Conservation (phyloP, 2,888 invertebrate genomes). For the Drosophila mercatorum region DNA sequence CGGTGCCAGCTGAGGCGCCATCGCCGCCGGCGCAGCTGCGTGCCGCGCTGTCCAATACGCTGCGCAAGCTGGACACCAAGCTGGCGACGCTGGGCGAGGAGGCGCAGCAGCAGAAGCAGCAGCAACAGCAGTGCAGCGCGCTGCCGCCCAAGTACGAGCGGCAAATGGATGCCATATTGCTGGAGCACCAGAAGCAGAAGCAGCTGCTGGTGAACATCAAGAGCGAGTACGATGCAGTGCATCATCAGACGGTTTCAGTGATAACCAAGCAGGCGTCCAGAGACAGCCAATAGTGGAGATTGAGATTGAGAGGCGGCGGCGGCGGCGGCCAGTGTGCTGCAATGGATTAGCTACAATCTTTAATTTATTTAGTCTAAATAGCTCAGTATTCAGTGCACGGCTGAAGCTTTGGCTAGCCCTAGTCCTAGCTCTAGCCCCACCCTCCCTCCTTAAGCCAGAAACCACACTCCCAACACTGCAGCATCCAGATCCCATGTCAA, state of each 20-base stretch:
- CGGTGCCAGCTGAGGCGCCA: constrained; percentile 1
- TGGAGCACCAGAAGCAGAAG: constrained; percentile 82
- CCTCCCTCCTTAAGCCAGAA: neutral
- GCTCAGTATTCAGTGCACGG: constrained; percentile 56
- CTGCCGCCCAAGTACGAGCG: constrained; percentile 63
- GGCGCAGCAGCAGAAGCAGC: constrained; percentile 71
- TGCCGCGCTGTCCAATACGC: constrained; percentile 76
- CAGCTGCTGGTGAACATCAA: constrained; percentile 81
- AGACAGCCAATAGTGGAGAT: constrained; percentile 13
- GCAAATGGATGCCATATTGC: constrained; percentile 81
- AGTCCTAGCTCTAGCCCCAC: no score
- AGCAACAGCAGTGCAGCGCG: constrained; percentile 15
- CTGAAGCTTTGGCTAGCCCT: constrained; percentile 35
- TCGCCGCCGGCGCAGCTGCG: constrained; percentile 56
- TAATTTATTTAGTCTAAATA: constrained; percentile 45
- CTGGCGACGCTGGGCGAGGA: constrained; percentile 74
- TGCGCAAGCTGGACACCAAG: constrained; percentile 78
- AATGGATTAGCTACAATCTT: constrained; percentile 38
- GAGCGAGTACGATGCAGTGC: constrained; percentile 76
- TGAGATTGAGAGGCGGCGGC: no score
- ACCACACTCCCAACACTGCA: neutral
- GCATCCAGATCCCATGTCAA: constrained; percentile 4
- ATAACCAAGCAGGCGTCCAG: constrained; percentile 45
- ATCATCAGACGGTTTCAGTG: constrained; percentile 47
- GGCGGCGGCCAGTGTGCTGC: neutral